Evolutionary conservation across 2,888 invertebrate genomes (phyloP).

Genomic region (Lithophane ornitopus): DNA sequence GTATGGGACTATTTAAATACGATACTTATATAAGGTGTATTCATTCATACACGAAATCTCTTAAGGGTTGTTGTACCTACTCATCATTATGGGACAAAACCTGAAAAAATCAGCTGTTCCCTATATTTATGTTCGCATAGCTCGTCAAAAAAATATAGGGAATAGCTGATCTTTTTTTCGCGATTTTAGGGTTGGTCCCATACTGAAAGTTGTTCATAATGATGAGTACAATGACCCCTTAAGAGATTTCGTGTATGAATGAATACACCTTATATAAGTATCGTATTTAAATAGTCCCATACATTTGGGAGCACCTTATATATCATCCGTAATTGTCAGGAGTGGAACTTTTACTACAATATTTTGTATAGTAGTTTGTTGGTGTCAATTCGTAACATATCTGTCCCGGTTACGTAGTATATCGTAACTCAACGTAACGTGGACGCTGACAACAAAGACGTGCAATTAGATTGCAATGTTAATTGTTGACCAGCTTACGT

Average conservation of each 20-base stretch:
- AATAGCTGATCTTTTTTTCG: no score
- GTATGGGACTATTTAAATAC: not conserved
- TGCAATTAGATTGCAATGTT: constrained; percentile 48
- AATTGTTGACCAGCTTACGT: constrained; percentile 40
- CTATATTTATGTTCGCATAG: no score
- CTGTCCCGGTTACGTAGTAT: constrained; percentile 43
- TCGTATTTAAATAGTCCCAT: not conserved
- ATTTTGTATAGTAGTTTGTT: not conserved
- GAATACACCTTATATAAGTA: not conserved
- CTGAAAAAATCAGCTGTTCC: no score
- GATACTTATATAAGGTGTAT: not conserved
- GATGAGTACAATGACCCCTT: no score
- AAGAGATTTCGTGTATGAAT: no score
- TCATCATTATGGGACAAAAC: no score
- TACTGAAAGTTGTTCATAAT: no score
- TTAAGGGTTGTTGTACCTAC: no score
- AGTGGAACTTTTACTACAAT: constrained; percentile 17
- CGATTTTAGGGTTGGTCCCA: no score
- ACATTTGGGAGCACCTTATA: not conserved
- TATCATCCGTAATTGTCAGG: accelerated
- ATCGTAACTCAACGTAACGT: constrained; percentile 48
- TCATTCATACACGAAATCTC: no score
- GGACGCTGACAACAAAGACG: constrained; percentile 36
- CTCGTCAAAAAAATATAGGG: no score
- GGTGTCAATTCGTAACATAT: constrained; percentile 53